These are phyloP conservation scores for Oscheius sp. DNA, from an alignment of 2,888 invertebrate genomes.

Conservation along the genomic window DNA sequence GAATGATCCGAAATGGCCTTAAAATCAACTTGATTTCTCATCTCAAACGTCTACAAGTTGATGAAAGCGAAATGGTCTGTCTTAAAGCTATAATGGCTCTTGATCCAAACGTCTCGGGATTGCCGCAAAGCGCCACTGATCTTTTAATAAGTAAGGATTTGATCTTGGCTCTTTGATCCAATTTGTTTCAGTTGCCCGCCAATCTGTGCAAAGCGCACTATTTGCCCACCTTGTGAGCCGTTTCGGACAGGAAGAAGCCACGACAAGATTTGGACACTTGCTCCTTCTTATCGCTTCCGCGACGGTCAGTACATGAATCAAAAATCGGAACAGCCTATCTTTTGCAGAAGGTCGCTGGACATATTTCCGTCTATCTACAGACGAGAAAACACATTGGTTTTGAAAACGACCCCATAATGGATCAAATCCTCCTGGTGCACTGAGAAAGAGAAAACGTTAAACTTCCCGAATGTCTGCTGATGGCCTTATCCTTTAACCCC, in stretches of 20 bases:
- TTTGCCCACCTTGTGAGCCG: constrained; percentile 54
- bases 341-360: constrained; percentile 59
- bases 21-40: constrained; percentile 46
- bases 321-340: constrained; percentile 8
- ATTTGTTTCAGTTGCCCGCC: constrained; percentile 42
- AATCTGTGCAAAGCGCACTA: constrained; percentile 65
- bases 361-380: constrained; percentile 45
- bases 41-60: constrained; percentile 47
- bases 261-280: constrained; percentile 60
- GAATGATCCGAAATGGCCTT: constrained; percentile 42
- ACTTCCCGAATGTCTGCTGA: background rate
- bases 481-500: background rate
- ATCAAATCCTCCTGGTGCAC: constrained; percentile 36
- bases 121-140: constrained; percentile 35
- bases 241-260: constrained; percentile 46
- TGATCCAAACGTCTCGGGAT: constrained; percentile 59
- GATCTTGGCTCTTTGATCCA: background rate
- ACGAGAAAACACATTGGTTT: constrained; percentile 43
- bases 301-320: constrained; percentile 50
- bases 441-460: no score
- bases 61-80: constrained; percentile 59
- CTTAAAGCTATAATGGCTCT: constrained; percentile 67
- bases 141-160: constrained; percentile 27
- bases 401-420: constrained; percentile 40
- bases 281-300: constrained; percentile 61